Evolutionary conservation across 2,113 vertebrate genomes (phyloP).

Genomic region (Plectropomus leopardus): DNA sequence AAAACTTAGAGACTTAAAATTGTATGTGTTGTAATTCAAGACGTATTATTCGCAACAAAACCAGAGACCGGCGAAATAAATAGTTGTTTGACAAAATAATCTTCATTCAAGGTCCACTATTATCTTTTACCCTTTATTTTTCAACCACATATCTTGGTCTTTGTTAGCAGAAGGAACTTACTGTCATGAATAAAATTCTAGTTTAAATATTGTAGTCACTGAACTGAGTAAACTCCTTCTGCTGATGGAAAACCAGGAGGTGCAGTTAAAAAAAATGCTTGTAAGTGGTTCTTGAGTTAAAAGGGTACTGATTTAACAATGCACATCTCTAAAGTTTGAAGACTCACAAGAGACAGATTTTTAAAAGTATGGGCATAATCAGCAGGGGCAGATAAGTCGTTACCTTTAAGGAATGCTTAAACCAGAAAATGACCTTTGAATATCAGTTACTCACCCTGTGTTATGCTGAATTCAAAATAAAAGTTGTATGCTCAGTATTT

Average conservation of each 20-base stretch:
- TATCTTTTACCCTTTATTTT: background rate
- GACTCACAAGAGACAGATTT: background rate
- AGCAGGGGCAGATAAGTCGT: background rate
- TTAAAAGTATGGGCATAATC: background rate
- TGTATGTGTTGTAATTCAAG: background rate
- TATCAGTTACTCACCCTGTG: too few species aligned
- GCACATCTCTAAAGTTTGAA: background rate
- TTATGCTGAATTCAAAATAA: too few species aligned
- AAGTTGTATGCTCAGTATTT: too few species aligned
- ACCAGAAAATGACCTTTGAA: too few species aligned
- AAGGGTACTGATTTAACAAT: background rate
- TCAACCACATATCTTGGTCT: too few species aligned
- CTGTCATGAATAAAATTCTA: background rate
- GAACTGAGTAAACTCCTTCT: background rate
- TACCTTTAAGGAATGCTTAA: too few species aligned
- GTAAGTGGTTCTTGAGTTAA: background rate
- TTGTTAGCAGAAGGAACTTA: background rate
- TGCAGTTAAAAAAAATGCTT: background rate
- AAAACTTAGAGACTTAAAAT: background rate
- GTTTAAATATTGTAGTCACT: background rate
- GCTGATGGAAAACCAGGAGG: background rate
- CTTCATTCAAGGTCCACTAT: background rate
- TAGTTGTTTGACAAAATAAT: background rate
- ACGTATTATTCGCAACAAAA: background rate
- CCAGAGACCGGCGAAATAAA: too few species aligned